Base-by-base conservation (phyloP, 2,888 invertebrate species). In the Zelleria hepariella region DNA sequence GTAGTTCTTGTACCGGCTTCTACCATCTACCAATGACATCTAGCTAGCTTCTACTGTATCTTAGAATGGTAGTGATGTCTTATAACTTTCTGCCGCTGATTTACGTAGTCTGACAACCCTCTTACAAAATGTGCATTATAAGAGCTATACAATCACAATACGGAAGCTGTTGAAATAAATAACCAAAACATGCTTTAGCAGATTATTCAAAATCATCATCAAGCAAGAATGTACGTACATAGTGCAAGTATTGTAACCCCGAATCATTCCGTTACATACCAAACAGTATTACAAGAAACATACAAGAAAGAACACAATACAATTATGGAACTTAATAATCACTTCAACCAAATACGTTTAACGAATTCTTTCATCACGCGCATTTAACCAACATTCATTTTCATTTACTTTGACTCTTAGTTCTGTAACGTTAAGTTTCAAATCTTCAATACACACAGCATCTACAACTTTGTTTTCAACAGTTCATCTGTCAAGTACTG, bases 291-390 rank as follows among this genome's bases (percentile, higher is more conserved):
- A 7, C 32, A 32, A 32, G 8, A 4, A 49, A 49, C 4, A 49
- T n/a, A 49, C 49, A 49, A 49, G 18, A 49, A 49, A 49, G 49
- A 49, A 7, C n/a, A 49, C 18, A 21, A 49, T 21, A 49, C n/a
- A 49, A 86, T 86, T 86, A 86, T 78, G 70, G 71, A 73, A 74
- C 66, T 42, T 42, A 42, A 42, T 42, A 42, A 42, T 42, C 32
- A 42, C 32, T 42, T 42, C 32, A 42, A 42, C 32, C 32, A 15
- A 42, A 42, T 42, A 42, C 10, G 75, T 82, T 82, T 82, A 82
- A 83, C 77, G 80, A n/a, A 74, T 75, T 80, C 76, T 80, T 77
- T 82, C 80, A 77, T 77, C 79, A 75, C 69, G 55, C 60, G 56
- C 48, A 53, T 53, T 53, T 24, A 25, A 21, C 23, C 21, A 8